Conservation (phyloP, 2,888 invertebrate species). For the Patella depressa region DNA sequence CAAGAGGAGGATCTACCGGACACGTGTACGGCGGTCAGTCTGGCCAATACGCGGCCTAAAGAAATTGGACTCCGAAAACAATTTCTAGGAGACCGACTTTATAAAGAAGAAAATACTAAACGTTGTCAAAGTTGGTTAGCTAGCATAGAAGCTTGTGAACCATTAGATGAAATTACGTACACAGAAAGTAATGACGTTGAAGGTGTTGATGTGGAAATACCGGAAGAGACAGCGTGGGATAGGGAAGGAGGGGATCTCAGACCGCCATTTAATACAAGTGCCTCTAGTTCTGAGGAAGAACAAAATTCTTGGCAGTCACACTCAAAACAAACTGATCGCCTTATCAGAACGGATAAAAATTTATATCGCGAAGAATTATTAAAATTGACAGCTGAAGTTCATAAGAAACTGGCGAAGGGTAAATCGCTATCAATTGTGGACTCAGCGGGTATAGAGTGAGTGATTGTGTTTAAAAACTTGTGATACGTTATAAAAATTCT, state of each 20-base stretch:
- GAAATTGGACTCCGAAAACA: constrained; percentile 49
- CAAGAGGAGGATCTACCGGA: constrained; percentile 60
- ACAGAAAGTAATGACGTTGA: constrained; percentile 41
- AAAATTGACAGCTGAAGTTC: constrained; percentile 15
- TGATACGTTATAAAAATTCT: too few relatives aligned
- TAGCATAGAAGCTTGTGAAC: constrained; percentile 59
- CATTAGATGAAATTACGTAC: constrained; percentile 55
- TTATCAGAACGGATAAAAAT: background rate
- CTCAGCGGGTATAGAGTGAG: constrained; percentile 30
- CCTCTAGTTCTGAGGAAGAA: constrained; percentile 41
- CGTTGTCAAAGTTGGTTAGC: constrained; percentile 64
- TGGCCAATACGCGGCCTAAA: constrained; percentile 59
- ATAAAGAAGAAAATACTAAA: constrained; percentile 59
- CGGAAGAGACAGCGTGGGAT: constrained; percentile 49
- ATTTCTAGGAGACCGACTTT: constrained; percentile 48
- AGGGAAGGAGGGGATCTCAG: constrained; percentile 36
- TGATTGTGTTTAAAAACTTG: background rate
- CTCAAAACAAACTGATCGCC: background rate
- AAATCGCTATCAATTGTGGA: constrained; percentile 27
- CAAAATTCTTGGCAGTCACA: constrained; percentile 17
- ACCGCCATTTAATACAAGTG: constrained; percentile 38
- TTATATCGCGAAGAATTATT: background rate
- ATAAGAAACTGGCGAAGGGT: constrained; percentile 25
- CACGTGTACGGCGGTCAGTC: constrained; percentile 49
- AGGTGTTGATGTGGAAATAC: constrained; percentile 52